Base-by-base conservation (phyloP, 2,797 vertebrate species). In the Etheostoma nigrum region DNA sequence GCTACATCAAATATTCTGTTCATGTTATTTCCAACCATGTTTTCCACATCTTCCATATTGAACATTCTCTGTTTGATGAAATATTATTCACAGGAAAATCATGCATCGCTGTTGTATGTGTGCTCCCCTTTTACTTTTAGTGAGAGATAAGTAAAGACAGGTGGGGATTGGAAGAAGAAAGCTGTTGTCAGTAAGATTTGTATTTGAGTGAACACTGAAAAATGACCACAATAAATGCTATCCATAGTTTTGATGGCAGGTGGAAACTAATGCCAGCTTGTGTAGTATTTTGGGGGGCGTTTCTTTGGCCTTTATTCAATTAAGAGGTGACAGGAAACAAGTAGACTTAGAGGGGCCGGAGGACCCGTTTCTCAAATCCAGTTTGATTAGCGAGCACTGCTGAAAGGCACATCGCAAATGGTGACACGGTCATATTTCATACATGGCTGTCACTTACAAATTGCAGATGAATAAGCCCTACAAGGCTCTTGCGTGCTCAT, bases 1-100 rank as follows among this genome's bases (percentile, higher is more conserved):
- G 87, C 89, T 78, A 51, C 91, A 94, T 94, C 90, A 91, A 89
- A 86, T 88, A 94, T 94, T 93, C 93, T 86, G 81, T 87, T 84
- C 91, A 57, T 89, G 89, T 90, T 88, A 92, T 88, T 89, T 89
- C 87, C 80, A 85, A 80, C 84, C 83, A 70, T 93, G 89, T 93
- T 93, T 93, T 88, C 87, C 79, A 86, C 89, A 89, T 92, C 85
- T 92, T 87, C 83, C 68, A 77, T 92, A 91, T 89, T 66, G 88
- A 90, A 81, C 68, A 40, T 67, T 87, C 76, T 81, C 73, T 53
- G 66, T 91, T 91, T 91, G 89, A 89, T 90, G 62, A 86, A 89
- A 90, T 89, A 89, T 92, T 88, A 92, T 92, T 86, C 87, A 73
- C 77, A 86, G 76, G 77, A 88, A 89, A 86, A 87, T 90, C 76